Evolutionary conservation across 2,888 invertebrate species (phyloP).

Genomic region (Rhingia campestris): DNA sequence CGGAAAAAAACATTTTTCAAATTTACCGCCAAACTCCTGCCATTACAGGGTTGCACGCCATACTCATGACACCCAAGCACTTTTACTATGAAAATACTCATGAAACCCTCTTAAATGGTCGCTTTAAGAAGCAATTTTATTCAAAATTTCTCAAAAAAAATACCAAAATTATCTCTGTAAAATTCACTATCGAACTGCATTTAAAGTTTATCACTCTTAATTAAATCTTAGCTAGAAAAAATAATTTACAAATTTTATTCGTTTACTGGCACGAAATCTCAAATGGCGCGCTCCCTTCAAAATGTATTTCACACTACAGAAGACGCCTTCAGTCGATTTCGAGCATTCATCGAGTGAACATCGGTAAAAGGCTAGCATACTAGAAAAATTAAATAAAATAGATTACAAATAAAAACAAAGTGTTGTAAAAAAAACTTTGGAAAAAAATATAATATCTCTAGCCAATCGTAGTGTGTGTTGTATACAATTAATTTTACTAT

Average conservation of each 20-base stretch:
- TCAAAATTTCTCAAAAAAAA: conserved; percentile 72
- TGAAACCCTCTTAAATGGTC: conserved; percentile 86
- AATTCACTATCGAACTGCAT: conserved; percentile 51
- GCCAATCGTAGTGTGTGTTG: conserved; percentile 67
- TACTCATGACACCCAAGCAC: conserved; percentile 82
- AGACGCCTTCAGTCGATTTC: conserved; percentile 86
- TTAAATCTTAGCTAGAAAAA: conserved; percentile 74
- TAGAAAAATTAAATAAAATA: conserved; percentile 66
- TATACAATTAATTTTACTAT: conserved; percentile 40
- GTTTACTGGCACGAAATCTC: conserved; percentile 75
- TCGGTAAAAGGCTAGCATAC: conserved; percentile 78
- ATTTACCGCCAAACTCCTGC: conserved; percentile 82
- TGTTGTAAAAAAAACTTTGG: conserved; percentile 67
- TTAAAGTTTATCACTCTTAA: conserved; percentile 55
- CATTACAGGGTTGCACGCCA: conserved; percentile 78
- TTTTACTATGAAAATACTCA: conserved; percentile 85
- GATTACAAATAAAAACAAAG: conserved; percentile 78
- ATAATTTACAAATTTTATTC: conserved; percentile 75
- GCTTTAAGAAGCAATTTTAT: conserved; percentile 79
- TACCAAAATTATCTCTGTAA: conserved; percentile 73
- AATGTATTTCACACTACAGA: conserved; percentile 87
- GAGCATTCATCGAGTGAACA: conserved; percentile 84
- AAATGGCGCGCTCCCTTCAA: conserved; percentile 88
- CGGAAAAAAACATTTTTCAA: conserved; percentile 81
- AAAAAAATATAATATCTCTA: conserved; percentile 38